Base-by-base conservation (phyloP, 2,797 vertebrate genomes). In the Squalus acanthias region DNA sequence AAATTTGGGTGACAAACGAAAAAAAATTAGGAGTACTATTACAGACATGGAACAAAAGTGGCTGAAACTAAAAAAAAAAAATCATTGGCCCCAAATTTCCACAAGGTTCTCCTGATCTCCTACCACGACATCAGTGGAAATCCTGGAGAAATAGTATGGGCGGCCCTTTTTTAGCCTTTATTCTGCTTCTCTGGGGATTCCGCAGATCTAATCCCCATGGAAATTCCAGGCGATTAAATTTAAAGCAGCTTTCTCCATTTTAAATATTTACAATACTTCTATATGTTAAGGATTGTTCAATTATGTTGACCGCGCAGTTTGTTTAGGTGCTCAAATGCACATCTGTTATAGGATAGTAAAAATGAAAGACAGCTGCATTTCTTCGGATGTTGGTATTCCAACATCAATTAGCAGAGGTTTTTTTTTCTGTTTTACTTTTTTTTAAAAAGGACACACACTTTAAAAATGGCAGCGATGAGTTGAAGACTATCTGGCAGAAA, bases 221-320 rank as follows among this genome's bases (percentile, higher is more conserved):
- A 85, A 50, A 50, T 39, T 67, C 20, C 63, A 39, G 63, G 3
- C 24, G 15, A 93, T 69, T 93, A 93, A 93, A 20, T 67, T 39
- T 93, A 93, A 93, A 93, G 17, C n/a, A 22, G 63, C 60, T 93
- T 93, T 93, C 91, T 39, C n/a, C 91, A 67, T 22, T 39, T 67
- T 22, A 67, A 22, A 57, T n/a, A 39, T 92, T 63, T n/a, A 63
- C 15, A 22, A 67, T 67, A n/a, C 33, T 0, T 50, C 39, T 24
- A 85, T 22, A 85, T 50, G 46, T 67, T 33, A 67, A 17, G 6
- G n/a, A 13, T 26, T 89, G 9, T 60, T 89, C 26, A 57, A 70
- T 39, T 67, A 33, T 33, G 26, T 89, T 53, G 46, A 87, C 39
- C 17, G 3, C 3, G n/a, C 53, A 69, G 60, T 69, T 94, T 67